Evolutionary conservation across 2,797 vertebrate species (phyloP).

Genomic region (Acanthurus lineatus): DNA sequence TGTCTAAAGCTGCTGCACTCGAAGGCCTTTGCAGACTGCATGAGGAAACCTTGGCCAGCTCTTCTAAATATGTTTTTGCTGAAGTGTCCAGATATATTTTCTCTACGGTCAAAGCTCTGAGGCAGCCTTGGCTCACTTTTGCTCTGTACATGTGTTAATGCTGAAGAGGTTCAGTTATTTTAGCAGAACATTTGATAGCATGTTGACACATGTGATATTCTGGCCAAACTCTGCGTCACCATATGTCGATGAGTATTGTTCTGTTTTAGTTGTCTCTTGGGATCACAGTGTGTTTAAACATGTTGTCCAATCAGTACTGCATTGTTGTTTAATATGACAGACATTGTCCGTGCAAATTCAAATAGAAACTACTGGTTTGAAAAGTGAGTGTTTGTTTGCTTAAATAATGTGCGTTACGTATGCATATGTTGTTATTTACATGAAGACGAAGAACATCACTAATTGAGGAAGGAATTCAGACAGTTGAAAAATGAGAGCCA

Average conservation of each 20-base stretch:
- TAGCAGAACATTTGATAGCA: constrained; percentile 78
- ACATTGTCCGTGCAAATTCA: constrained; percentile 44
- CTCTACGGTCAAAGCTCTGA: constrained; percentile 66
- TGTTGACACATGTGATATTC: constrained; percentile 78
- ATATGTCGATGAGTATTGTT: constrained; percentile 63
- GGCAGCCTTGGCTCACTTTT: constrained; percentile 71
- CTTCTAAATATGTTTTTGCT: constrained; percentile 79
- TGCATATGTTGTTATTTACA: constrained; percentile 37
- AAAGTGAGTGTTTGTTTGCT: constrained; percentile 10
- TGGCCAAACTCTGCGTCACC: constrained; percentile 66
- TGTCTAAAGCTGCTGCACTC: constrained; percentile 78
- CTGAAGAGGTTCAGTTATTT: constrained; percentile 79
- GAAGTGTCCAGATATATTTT: constrained; percentile 82
- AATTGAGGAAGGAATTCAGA: constrained; percentile 49
- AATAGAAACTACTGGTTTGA: constrained; percentile 24
- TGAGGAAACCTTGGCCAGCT: constrained; percentile 74
- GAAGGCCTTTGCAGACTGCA: constrained; percentile 74
- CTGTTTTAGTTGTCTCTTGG: constrained; percentile 60
- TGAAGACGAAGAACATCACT: constrained; percentile 25
- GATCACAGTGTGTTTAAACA: constrained; percentile 60
- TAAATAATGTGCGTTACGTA: constrained; percentile 33
- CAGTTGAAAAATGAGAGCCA: constrained; percentile 66
- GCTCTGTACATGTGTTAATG: constrained; percentile 77
- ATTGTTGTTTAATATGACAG: constrained; percentile 54
- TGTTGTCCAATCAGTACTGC: constrained; percentile 48